These are phyloP conservation scores for Neolamprologus modestus DNA, from an alignment of 2,113 vertebrate genomes.

Conservation along the genomic window DNA sequence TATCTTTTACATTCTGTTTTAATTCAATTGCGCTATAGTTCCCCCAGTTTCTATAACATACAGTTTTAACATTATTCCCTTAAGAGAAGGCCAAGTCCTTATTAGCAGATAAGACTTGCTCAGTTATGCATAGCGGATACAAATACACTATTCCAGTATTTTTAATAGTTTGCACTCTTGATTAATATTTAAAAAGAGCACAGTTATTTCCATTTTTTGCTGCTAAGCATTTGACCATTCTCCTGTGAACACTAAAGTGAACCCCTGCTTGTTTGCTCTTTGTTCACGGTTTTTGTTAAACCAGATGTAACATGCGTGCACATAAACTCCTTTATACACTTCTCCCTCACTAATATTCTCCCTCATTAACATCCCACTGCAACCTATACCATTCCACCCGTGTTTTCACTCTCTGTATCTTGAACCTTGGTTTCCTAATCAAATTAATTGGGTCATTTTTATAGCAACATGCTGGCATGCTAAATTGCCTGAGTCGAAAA, in stretches of 20 bases:
- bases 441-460: conserved; percentile 61
- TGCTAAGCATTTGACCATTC: neutral
- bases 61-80: neutral
- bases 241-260: neutral
- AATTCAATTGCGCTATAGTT: neutral
- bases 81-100: neutral
- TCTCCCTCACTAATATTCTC: conserved; percentile 8
- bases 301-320: neutral
- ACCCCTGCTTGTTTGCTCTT: neutral
- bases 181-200: neutral
- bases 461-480: conserved; percentile 31
- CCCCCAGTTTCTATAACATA: neutral
- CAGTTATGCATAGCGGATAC: neutral
- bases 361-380: conserved; percentile 4
- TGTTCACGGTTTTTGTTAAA: neutral
- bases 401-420: conserved; percentile 25
- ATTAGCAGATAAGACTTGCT: neutral
- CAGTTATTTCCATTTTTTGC: neutral
- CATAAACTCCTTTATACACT: neutral
- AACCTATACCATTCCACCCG: conserved; percentile 14
- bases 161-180: neutral
- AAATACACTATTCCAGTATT: neutral
- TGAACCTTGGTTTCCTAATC: conserved; percentile 52
- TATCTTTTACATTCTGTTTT: accelerated
- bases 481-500: conserved; percentile 28